Percentiles rank a stretch among this genome's conserved stretches.
Conservation (phyloP, 1,140 invertebrate genomes). For the Panonychus citri region DNA sequence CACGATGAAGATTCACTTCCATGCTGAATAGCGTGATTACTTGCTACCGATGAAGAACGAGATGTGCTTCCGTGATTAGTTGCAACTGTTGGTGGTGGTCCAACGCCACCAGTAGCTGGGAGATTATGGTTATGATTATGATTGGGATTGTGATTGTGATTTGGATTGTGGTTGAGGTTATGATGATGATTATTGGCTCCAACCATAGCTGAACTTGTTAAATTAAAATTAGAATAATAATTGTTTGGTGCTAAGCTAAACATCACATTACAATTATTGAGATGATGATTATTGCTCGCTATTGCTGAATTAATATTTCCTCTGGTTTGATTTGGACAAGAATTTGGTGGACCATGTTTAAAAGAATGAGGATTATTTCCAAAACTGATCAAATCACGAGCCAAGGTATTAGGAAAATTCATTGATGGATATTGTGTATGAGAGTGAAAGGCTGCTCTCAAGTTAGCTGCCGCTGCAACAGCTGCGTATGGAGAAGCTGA, state of each 20-base stretch:
- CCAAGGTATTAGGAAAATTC: background rate
- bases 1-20: constrained; percentile 4
- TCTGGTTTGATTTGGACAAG: background rate
- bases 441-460: background rate
- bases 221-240: background rate
- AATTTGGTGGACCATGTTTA: background rate
- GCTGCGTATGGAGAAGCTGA: no score
- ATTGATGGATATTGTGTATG: background rate
- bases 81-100: no score
- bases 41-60: constrained; percentile 8
- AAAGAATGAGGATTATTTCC: background rate
- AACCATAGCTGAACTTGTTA: background rate
- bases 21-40: constrained; percentile 3
- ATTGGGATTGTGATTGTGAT: background rate
- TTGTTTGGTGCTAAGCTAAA: background rate
- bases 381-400: background rate
- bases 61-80: background rate
- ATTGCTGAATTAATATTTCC: background rate
- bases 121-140: background rate
- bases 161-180: no score
- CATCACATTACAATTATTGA: background rate
- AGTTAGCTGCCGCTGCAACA: background rate
- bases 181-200: background rate
- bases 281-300: background rate
- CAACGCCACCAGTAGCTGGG: background rate